Base-by-base conservation (phyloP, 2,888 invertebrate species). In the Ochlodes sylvanus region DNA sequence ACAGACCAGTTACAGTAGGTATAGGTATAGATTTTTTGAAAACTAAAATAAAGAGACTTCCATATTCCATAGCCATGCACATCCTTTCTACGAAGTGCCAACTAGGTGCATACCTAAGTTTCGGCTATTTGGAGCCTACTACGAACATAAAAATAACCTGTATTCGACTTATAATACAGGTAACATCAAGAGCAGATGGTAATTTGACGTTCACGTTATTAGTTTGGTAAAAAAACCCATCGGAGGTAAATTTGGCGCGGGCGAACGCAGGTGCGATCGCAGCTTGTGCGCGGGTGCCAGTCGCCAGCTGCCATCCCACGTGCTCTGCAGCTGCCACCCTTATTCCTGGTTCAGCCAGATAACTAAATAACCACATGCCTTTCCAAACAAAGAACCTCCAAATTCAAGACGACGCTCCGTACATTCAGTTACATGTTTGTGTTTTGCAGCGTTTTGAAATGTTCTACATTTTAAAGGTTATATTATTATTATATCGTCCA, bases 261-360 rank as follows among this genome's bases (percentile, higher is more conserved):
- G 83, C 85, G 88, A 50, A 15, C 44, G 90, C 91, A 91, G 89
- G 92, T 79, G 83, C 75, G 74, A 21, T 63, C 73, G 85, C 92
- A 92, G 92, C 92, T 92, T 92, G 81, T 83, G 86, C 86, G 90
- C 88, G 85, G 88, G 88, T 79, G 89, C 78, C 75, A 75, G 55
- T 34, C 17, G 34, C 54, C 91, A 92, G 88, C 92, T 92, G 92
- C 84, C 79, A 70, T 70, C 73, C 84, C 92, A 92, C 93, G 92
- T 92, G 92, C 92, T 86, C 62, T 68, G 77, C 92, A 92, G 89
- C 92, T 92, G 92, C 83, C 86, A 76, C 78, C 79, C 76, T 77
- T 83, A 80, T 83, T 85, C 86, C 84, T 63, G 73, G 41, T 68
- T 68, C 68, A 69, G 60, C 5, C 66, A 42, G 60, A 66, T 54